Conservation (phyloP, 1,140 invertebrate species). For the Drosophila tristis region DNA sequence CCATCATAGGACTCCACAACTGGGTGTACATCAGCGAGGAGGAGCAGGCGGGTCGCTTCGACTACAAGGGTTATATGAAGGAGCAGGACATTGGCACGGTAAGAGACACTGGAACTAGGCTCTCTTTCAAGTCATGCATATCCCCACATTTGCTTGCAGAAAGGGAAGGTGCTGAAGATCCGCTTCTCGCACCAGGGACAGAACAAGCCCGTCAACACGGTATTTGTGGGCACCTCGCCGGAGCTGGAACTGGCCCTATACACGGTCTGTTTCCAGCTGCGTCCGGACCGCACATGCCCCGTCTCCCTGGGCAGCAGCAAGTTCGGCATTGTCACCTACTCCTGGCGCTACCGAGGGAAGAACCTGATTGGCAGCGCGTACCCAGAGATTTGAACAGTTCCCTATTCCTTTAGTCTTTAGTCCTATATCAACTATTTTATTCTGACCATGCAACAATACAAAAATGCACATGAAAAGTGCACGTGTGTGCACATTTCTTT, state of each 20-base stretch:
- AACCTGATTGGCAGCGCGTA: conserved; percentile 92
- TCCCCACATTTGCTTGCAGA: conserved; percentile 85
- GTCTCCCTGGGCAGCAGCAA: conserved; percentile 89
- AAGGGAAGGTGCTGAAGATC: conserved; percentile 91
- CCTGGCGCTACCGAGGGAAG: conserved; percentile 90
- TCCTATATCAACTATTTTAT: conserved; percentile 19
- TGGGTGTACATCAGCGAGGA: conserved; percentile 94
- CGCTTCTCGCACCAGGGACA: conserved; percentile 90
- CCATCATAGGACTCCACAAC: conserved; percentile 93
- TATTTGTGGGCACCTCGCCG: conserved; percentile 96
- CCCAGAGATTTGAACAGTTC: conserved; percentile 87
- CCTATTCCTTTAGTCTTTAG: background rate
- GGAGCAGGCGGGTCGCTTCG: conserved; percentile 87
- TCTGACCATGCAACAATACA: conserved; percentile 13
- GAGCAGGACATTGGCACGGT: conserved; percentile 89
- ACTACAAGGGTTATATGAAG: conserved; percentile 93
- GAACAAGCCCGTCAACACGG: conserved; percentile 90
- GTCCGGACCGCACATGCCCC: conserved; percentile 89
- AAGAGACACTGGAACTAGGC: conserved; percentile 75
- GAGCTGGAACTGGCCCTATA: conserved; percentile 97
- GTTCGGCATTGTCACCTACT: conserved; percentile 90
- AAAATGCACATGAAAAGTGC: background rate
- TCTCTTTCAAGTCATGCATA: background rate
- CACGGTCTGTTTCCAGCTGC: conserved; percentile 92
- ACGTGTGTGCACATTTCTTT: no score